Conservation (phyloP, 2,888 invertebrate genomes). For the Amblyjoppa fuscipennis region DNA sequence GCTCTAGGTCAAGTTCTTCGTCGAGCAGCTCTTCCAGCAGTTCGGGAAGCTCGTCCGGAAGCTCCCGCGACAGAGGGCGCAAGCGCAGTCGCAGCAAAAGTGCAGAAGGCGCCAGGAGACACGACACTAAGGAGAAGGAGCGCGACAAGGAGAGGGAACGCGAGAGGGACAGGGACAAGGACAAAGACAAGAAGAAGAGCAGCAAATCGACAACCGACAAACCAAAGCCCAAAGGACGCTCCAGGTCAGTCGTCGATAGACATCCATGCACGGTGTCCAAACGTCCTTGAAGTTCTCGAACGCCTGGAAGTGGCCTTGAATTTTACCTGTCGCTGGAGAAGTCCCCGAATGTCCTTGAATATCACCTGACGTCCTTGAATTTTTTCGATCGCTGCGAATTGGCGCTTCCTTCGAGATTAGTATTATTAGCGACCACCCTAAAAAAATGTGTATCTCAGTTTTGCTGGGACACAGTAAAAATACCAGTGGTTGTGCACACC, state of each 20-base stretch:
- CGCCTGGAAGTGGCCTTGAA: too few relatives aligned
- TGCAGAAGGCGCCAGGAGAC: slow-evolving; percentile 82
- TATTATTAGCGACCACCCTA: too few relatives aligned
- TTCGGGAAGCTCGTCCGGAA: slow-evolving; percentile 87
- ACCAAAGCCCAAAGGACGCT: slow-evolving; percentile 84
- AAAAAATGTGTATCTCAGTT: too few relatives aligned
- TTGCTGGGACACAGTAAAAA: too few relatives aligned
- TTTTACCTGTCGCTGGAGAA: background rate
- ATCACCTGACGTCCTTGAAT: too few relatives aligned
- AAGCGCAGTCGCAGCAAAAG: slow-evolving; percentile 84
- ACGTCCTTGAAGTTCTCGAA: too few relatives aligned
- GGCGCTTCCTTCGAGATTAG: too few relatives aligned
- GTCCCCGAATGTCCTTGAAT: slow-evolving; percentile 13
- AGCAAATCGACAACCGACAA: slow-evolving; percentile 81
- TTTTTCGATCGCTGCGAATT: too few relatives aligned
- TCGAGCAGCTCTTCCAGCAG: slow-evolving; percentile 93
- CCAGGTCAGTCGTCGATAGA: slow-evolving; percentile 78
- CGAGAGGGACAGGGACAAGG: slow-evolving; percentile 83
- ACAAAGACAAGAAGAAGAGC: slow-evolving; percentile 84
- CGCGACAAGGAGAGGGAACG: slow-evolving; percentile 85
- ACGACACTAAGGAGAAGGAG: slow-evolving; percentile 85
- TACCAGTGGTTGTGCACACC: too few relatives aligned
- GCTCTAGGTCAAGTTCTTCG: slow-evolving; percentile 89
- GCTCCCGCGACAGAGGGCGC: slow-evolving; percentile 89
- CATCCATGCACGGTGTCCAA: too few relatives aligned